Base-by-base conservation (phyloP, 2,797 vertebrate genomes). In the Mergus octosetaceus region DNA sequence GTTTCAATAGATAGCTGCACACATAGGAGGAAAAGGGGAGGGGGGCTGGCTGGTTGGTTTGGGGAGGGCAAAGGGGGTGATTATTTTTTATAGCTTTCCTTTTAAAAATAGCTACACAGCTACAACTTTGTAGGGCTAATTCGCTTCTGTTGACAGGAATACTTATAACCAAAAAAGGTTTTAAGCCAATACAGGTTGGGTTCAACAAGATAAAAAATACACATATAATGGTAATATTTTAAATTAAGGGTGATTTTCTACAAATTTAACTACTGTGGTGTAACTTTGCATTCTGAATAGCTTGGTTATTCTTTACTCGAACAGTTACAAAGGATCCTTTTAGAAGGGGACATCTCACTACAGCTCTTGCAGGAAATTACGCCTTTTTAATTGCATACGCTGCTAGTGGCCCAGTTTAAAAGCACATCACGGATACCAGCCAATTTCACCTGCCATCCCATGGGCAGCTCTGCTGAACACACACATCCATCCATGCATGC, bases 381-480 rank as follows among this genome's bases (percentile, higher is more conserved):
- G 6, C 10, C 70, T 60, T 87, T 91, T 82, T 68, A 94, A 79
- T 25, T 30, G 47, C 22, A 62, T 2, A 34, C 18, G 24, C 13
- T 49, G 21, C 24, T 6, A 86, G 51, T 21, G 78, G 41, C 13
- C 11, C 36, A 47, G 43, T 28, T 91, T 62, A 89, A 81, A 45
- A 87, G 34, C 43, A 47, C 51, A 85, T 19, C 41, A 85, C 0
- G 0, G 22, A 47, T 19, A 49, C 0, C 3, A 65, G 27, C 1
- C 2, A 2, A 39, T 78, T 73, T 53, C 15, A 88, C 34, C 43
- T 84, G 30, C 34, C n/a, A 68, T 36, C 12, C 16, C 32, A 66
- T 0, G 3, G 43, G 24, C 24, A 85, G 19, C 28, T 85, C 43
- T 32, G n/a, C 25, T 49, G 45, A 89, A 68, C 76, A 17, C 25